phyloP scores from a whole-genome alignment of 2,888 invertebrate species.

The Chymomyza procnemis region DNA sequence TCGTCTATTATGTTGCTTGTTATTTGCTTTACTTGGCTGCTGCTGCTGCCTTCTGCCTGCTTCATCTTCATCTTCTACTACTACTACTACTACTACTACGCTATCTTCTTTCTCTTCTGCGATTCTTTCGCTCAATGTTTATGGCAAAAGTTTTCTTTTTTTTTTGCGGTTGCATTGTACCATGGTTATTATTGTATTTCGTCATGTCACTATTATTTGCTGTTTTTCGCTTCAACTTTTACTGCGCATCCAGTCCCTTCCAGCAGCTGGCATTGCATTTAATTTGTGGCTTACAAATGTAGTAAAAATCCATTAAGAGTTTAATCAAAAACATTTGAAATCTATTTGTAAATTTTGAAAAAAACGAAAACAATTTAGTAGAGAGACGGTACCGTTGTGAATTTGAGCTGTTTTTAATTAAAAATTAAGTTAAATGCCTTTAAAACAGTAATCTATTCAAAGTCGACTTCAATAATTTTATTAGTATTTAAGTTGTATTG shows the following conservation, averaged over 20 bases:
- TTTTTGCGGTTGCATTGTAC: constrained; percentile 45
- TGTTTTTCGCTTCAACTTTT: constrained; percentile 64
- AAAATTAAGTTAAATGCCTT: too few species aligned
- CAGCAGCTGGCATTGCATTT: constrained; percentile 31
- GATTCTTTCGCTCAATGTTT: constrained; percentile 44
- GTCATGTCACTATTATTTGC: constrained; percentile 73
- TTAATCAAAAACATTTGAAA: constrained; percentile 44
- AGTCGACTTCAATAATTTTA: too few species aligned
- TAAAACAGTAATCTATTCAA: too few species aligned
- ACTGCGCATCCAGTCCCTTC: constrained; percentile 17
- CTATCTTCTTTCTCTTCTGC: constrained; percentile 16
- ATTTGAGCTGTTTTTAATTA: too few species aligned
- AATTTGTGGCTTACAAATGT: constrained; percentile 28
- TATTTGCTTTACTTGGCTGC: constrained; percentile 46
- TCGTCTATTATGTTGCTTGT: constrained; percentile 64
- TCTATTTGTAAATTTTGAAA: constrained; percentile 34
- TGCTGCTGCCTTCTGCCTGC: constrained; percentile 1
- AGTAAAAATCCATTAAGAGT: background rate
- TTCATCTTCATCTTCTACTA: background rate
- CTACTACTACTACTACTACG: background rate
- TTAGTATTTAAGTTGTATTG: too few species aligned
- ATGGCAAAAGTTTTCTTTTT: constrained; percentile 58
- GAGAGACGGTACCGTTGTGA: too few species aligned
- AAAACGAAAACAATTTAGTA: too few species aligned
- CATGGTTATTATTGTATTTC: constrained; percentile 69